Base-by-base conservation (phyloP, 2,113 vertebrate species). In the Oenanthe oenanthe region DNA sequence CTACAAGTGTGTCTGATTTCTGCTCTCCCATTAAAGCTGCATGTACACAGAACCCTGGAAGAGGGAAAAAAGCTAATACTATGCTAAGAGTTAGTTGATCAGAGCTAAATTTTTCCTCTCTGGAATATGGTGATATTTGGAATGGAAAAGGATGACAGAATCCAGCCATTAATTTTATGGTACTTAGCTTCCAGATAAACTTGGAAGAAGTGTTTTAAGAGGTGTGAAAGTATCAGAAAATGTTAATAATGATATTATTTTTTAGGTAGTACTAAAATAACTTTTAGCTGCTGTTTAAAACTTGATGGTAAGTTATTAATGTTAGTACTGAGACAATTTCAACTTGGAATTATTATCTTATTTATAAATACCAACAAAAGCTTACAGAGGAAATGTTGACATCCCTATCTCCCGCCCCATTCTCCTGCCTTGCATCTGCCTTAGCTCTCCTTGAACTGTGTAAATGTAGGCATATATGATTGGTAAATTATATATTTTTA, bases 331-430 rank as follows among this genome's bases (percentile, higher is more conserved):
- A 93, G 50, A 88, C 24, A 81, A 54, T 85, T 92, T 91, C 65
- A 88, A 18, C 56, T 82, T 91, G 34, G 36, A 92, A 79, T 90
- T 13, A 25, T 36, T 94, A 36, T 68, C 24, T 91, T 95, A 60
- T 66, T 95, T 89, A 74, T 82, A 92, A 96, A 86, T 85, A 63
- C 6, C n/a, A 58, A 70, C 45, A 91, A 88, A 83, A 75, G 17
- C 53, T 89, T 88, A 13, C 26, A 45, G 81, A 57, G 32, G 32
- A 93, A 82, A 84, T 40, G 24, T 16, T 93, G 24, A 60, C 58
- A 31, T 34, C 22, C 14, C 61, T 78, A 6, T 47, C 28, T 70
- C 16, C 19, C 2, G 1, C 5, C 29, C 17, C 29, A 42, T 24
- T 4, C 7, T 22, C 17, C 50, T 84, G 53, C 48, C 21, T 61